phyloP scores from a whole-genome alignment of 2,888 invertebrate species.

The Patella ulyssiponensis region DNA sequence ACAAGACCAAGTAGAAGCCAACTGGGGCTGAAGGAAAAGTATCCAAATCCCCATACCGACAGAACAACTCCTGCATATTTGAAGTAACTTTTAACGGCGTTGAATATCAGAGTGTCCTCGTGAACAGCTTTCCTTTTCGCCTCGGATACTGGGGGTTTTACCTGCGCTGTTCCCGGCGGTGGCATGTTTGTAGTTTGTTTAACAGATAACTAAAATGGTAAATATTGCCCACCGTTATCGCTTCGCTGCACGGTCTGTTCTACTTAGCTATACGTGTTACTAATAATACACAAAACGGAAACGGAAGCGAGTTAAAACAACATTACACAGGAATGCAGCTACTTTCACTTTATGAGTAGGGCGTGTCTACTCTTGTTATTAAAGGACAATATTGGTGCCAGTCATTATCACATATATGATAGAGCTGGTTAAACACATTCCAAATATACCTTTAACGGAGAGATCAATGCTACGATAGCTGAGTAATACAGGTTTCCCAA shows the following conservation, averaged over 20 bases:
- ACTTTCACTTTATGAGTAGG: not conserved
- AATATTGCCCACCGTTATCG: no score
- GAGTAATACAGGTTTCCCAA: no score
- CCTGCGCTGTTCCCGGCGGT: conserved; percentile 15
- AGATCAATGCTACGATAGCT: no score
- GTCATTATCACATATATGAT: no score
- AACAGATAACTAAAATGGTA: no score
- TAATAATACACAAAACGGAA: no score
- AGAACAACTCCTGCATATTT: conserved; percentile 65
- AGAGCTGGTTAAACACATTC: no score
- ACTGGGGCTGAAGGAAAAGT: conserved; percentile 80
- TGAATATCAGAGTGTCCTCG: conserved; percentile 60
- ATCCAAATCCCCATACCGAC: conserved; percentile 67
- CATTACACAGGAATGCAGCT: not conserved
- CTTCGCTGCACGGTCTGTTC: no score
- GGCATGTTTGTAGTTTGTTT: conserved; percentile 10
- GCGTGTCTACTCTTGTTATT: not conserved
- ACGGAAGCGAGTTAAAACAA: no score
- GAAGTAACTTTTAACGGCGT: conserved; percentile 63
- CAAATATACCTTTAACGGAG: no score
- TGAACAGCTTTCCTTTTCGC: conserved; percentile 41
- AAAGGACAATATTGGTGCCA: no score
- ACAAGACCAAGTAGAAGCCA: conserved; percentile 89
- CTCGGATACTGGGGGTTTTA: conserved; percentile 36
- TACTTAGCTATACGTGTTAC: no score